Evolutionary conservation across 2,888 invertebrate species (phyloP).

Genomic region (Caenorhabditis sp.): DNA sequence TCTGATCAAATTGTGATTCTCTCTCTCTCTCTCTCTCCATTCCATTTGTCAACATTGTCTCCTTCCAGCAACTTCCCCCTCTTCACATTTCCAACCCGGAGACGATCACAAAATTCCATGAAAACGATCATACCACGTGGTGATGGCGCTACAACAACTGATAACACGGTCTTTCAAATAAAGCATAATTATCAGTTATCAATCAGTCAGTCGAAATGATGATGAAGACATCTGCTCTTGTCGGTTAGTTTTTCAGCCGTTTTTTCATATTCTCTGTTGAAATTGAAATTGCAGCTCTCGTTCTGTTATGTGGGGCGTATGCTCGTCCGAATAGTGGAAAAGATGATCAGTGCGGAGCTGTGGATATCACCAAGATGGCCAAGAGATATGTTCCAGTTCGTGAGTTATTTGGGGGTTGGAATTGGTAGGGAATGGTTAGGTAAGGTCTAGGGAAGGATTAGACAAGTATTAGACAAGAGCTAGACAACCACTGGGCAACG

Average conservation of each 20-base stretch:
- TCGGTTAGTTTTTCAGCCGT: constrained; percentile 24
- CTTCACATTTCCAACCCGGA: constrained; percentile 24
- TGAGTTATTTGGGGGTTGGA: no score
- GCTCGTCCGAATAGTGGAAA: constrained; percentile 23
- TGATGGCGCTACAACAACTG: constrained; percentile 8
- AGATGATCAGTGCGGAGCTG: constrained; percentile 67
- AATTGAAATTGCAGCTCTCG: constrained; percentile 20
- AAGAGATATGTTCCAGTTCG: constrained; percentile 59
- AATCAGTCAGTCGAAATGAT: constrained; percentile 2
- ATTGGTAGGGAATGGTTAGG: no score
- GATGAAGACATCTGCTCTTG: constrained; percentile 33
- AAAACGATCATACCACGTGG: constrained; percentile 38
- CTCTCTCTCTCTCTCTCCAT: neutral
- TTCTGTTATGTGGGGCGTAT: constrained; percentile 17
- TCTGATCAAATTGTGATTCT: no score
- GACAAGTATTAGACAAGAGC: no score
- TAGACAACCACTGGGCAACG: no score
- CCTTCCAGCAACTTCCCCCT: constrained; percentile 11
- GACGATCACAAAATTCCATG: no score
- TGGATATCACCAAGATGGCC: constrained; percentile 48
- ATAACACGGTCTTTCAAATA: constrained; percentile 30
- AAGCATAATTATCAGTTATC: constrained; percentile 30
- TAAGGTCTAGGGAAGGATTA: no score
- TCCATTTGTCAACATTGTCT: neutral
- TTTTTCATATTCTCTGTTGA: neutral